Evolutionary conservation across 2,797 vertebrate genomes (phyloP).

Genomic region (Sciaenops ocellatus): DNA sequence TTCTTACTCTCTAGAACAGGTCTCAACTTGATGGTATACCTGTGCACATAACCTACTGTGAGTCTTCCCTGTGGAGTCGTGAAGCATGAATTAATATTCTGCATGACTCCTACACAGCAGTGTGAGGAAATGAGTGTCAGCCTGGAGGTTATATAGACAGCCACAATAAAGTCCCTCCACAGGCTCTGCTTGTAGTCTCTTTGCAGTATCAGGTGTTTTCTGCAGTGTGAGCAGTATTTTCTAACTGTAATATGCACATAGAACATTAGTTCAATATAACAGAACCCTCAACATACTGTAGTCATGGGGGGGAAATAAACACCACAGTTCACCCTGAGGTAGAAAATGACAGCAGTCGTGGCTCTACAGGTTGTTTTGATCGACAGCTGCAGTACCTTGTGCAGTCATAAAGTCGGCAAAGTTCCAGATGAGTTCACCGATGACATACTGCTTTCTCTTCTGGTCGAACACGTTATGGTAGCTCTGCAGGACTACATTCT

Average conservation of each 20-base stretch:
- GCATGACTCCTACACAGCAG: neutral
- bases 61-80: neutral
- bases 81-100: neutral
- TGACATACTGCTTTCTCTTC: constrained; percentile 92
- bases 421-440: constrained; percentile 98
- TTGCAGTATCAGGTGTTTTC: neutral
- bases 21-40: neutral
- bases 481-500: constrained; percentile 86
- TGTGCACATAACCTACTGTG: neutral
- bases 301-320: neutral
- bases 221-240: neutral
- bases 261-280: too few species aligned
- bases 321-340: neutral
- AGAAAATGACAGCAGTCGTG: neutral
- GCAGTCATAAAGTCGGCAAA: constrained; percentile 97
- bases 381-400: constrained; percentile 85
- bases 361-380: neutral
- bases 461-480: constrained; percentile 92
- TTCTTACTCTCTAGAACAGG: neutral
- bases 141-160: neutral
- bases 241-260: neutral
- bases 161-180: neutral
- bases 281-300: neutral
- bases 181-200: neutral
- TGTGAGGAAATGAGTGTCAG: neutral